Conservation (phyloP, 2,888 invertebrate genomes). For the Hydrotaea diabolus region DNA sequence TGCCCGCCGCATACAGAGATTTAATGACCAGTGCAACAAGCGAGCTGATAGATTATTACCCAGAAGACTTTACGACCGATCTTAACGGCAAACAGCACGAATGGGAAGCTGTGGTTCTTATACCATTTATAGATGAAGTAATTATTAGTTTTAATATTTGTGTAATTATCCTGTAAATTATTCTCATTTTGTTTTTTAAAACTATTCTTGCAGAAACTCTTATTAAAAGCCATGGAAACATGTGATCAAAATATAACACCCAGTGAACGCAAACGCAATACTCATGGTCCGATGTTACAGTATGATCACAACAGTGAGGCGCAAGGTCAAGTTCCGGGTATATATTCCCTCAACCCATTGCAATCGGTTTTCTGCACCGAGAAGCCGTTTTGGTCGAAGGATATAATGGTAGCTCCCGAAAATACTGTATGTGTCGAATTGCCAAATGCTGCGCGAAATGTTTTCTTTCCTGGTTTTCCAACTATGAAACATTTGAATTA, state of each 20-base stretch:
- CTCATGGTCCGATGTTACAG: conserved; percentile 92
- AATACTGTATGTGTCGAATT: conserved; percentile 73
- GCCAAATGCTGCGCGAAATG: conserved; percentile 72
- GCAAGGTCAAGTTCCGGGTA: conserved; percentile 82
- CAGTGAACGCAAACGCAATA: conserved; percentile 89
- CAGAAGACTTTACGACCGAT: conserved; percentile 94
- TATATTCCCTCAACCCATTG: conserved; percentile 85
- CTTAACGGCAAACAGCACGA: conserved; percentile 97
- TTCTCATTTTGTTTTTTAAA: conserved; percentile 58
- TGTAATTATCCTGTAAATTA: too few species aligned
- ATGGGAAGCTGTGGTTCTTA: conserved; percentile 97
- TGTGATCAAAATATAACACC: conserved; percentile 85
- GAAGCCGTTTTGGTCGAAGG: conserved; percentile 71
- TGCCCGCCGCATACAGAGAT: conserved; percentile 89
- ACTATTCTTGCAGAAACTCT: conserved; percentile 81
- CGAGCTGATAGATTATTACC: conserved; percentile 95
- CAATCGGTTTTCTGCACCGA: conserved; percentile 75
- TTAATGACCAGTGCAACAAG: conserved; percentile 88
- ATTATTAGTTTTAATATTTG: conserved; percentile 10
- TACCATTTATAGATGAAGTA: conserved; percentile 95
- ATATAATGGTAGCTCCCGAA: conserved; percentile 70
- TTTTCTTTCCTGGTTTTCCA: conserved; percentile 93
- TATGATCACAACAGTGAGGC: conserved; percentile 85
- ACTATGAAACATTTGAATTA: conserved; percentile 93
- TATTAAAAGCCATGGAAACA: conserved; percentile 89